Evolutionary conservation across 1,140 invertebrate genomes (phyloP), one percentile per base, ranked within the genome.

Genomic region (Aricia agestis): DNA sequence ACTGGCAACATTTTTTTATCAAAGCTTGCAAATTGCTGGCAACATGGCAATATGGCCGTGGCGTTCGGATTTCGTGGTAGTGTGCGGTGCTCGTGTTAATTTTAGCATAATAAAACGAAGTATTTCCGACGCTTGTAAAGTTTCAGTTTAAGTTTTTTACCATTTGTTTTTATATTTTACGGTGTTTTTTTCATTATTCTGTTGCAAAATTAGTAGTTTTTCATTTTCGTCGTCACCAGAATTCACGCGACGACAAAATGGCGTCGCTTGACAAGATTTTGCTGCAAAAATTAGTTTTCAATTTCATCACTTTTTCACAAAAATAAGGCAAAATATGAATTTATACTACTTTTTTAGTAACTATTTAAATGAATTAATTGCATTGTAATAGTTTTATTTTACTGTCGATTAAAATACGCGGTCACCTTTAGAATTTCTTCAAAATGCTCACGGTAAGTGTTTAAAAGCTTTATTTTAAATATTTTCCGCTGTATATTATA

Each of bases 171-270:
- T 79, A 82, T 74, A 84, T 79, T 86, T 86, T 86, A 85, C 74
- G 72, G 81, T 80, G 71, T 82, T 86, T 89, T 87, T 81, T 74
- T 72, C 72, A 77, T 76, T 81, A 69, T 83, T 85, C 68, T 84
- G 76, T 82, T 78, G 78, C 78, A 80, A 87, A 87, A 84, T 83
- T 86, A 80, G 72, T 81, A 76, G 75, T 85, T 83, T 88, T 88
- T 89, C 78, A 80, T 83, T 85, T 88, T 82, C 84, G 82, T 91
- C 90, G 91, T 92, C 91, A 92, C 84, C 90, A 91, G 86, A 86
- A 90, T 87, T 91, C 86, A 85, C 77, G 85, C 88, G 87, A 89
- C 86, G 85, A 92, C 91, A 92, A 92, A 92, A 92, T 92, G 91
- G 91, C 91, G 91, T 92, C 91, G 84, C 88, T 90, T 89, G 83